phyloP scores from a whole-genome alignment of 2,797 vertebrate species.

The Cossypha caffra region DNA sequence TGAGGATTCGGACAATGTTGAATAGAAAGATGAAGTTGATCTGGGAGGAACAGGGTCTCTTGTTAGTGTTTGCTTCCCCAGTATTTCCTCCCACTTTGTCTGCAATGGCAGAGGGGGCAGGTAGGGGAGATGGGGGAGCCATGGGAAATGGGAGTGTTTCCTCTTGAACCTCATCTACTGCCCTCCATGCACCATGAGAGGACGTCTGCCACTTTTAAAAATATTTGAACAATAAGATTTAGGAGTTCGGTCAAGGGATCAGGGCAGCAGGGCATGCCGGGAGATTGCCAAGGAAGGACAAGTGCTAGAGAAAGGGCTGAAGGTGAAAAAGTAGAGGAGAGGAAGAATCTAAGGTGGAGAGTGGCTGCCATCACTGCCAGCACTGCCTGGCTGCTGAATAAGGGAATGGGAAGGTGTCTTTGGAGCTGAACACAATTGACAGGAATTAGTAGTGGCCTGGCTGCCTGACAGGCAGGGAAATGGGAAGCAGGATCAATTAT shows the following conservation, averaged over 20 bases:
- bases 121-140: not conserved
- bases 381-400: not conserved
- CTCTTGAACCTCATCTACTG: not conserved
- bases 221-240: not conserved
- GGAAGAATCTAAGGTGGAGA: not conserved
- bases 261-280: not conserved
- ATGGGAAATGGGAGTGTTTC: not conserved
- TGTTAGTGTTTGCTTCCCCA: not conserved
- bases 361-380: not conserved
- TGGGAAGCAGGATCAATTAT: not conserved
- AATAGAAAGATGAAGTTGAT: slow-evolving; percentile 97
- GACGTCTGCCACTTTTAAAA: not conserved
- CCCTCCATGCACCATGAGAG: not conserved
- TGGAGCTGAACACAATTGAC: not conserved
- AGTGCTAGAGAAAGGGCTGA: not conserved
- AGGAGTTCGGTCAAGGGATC: not conserved
- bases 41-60: slow-evolving; percentile 69
- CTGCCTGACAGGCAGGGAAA: not conserved
- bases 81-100: not conserved
- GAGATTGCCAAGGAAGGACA: not conserved
- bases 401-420: not conserved
- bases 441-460: not conserved
- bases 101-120: rapidly evolving
- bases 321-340: not conserved
- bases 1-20: slow-evolving; percentile 94